phyloP scores from a whole-genome alignment of 2,113 vertebrate genomes.

The Daboia siamensis region DNA sequence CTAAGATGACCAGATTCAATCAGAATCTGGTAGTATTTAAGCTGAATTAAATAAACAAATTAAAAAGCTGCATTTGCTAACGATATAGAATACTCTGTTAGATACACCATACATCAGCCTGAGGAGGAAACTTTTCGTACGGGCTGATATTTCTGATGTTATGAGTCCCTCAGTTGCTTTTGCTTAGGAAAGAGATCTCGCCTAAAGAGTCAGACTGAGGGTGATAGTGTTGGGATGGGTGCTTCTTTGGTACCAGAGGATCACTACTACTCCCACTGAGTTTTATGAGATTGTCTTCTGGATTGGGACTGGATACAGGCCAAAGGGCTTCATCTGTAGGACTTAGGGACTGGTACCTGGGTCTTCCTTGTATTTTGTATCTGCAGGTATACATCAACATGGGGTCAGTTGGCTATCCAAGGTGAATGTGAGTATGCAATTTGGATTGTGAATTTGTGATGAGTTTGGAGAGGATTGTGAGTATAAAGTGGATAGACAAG shows the following conservation, averaged over 20 bases:
- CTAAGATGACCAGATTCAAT: background rate
- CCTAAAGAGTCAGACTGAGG: background rate
- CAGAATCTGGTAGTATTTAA: background rate
- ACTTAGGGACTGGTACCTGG: background rate
- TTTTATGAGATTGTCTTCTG: background rate
- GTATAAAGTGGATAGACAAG: background rate
- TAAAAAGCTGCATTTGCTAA: background rate
- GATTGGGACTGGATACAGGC: background rate
- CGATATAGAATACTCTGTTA: background rate
- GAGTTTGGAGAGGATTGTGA: background rate
- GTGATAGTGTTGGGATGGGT: background rate
- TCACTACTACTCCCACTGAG: background rate
- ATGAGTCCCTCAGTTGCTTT: background rate
- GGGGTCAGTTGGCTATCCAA: background rate
- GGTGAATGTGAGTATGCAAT: background rate
- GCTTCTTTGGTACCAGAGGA: background rate
- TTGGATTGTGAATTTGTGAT: background rate
- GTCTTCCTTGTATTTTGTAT: background rate
- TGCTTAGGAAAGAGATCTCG: background rate
- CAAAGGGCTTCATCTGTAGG: background rate
- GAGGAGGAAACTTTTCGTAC: background rate
- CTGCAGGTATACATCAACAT: background rate
- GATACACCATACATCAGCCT: background rate
- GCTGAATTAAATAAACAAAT: background rate
- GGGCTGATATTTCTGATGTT: background rate